Base-by-base conservation (phyloP, 2,797 vertebrate genomes). In the Meriones psammophilus region DNA sequence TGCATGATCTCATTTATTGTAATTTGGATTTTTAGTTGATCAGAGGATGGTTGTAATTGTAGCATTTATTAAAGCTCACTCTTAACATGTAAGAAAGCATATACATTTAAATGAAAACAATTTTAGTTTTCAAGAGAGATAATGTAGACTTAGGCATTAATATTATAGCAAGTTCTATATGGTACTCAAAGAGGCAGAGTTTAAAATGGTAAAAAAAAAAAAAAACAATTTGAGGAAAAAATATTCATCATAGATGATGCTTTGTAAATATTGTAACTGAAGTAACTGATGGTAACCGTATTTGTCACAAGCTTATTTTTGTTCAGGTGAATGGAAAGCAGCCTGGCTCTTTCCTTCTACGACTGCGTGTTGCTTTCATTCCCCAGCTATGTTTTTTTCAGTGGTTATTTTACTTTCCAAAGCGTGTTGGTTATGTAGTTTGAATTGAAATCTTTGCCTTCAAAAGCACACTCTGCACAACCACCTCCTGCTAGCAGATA, bases 1-100 rank as follows among this genome's bases (percentile, higher is more conserved):
- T 98, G 98, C 98, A 98, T 99, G 98, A 98, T 99, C 98, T 98
- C 98, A 98, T 98, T 99, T 99, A 98, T 98, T 98, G 98, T 98
- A 98, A 98, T 99, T 99, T 99, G 98, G 99, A 98, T 98, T 98
- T 98, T 98, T 97, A 98, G 98, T 98, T 99, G 98, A 99, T 99
- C 98, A 98, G 98, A 98, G 98, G 98, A 98, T 98, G 97, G 96
- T 95, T 98, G 96, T 98, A 98, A 98, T 98, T 98, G 98, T 98
- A 98, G 97, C 98, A 98, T 98, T 99, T 98, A 98, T 98, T 98
- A 97, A 98, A 98, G 97, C 94, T 95, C 92, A 92, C 96, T 96
- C 87, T 98, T 98, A 96, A 96, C 97, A 80, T 98, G 97, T 98
- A 98, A 98, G 97, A 97, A 97, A 97, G 97, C 50, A 50, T 97